phyloP scores from a whole-genome alignment of 2,113 vertebrate genomes.

The Gnathonemus longibarbis region DNA sequence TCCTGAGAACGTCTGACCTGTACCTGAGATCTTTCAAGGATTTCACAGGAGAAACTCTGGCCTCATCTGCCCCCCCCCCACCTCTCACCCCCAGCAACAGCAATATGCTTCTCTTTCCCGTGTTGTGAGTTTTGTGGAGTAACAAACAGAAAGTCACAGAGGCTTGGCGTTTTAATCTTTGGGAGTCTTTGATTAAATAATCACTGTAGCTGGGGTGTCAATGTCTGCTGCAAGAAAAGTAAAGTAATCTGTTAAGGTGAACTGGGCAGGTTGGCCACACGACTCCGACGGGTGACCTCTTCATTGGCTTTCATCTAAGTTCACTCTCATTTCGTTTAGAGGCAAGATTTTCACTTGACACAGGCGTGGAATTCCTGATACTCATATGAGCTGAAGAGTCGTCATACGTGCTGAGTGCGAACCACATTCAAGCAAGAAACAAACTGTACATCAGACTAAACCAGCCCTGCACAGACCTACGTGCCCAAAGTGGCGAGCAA shows the following conservation, averaged over 20 bases:
- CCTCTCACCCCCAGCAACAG: not conserved
- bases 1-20: not conserved
- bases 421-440: not conserved
- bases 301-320: not conserved
- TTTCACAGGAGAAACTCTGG: not conserved
- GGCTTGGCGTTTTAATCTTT: not conserved
- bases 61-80: not conserved
- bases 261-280: not conserved
- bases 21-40: not conserved
- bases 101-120: not conserved
- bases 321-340: not conserved
- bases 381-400: not conserved
- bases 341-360: not conserved
- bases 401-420: not conserved
- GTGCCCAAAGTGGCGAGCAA: not conserved
- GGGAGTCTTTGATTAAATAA: not conserved
- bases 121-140: not conserved
- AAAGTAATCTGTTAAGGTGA: not conserved
- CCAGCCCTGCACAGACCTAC: not conserved
- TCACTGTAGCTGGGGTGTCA: not conserved
- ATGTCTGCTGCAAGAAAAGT: not conserved
- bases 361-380: not conserved
- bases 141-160: not conserved
- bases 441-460: not conserved
- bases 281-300: not conserved